Base-by-base conservation (phyloP, 2,797 vertebrate species). In the Phalloptychus januarius region DNA sequence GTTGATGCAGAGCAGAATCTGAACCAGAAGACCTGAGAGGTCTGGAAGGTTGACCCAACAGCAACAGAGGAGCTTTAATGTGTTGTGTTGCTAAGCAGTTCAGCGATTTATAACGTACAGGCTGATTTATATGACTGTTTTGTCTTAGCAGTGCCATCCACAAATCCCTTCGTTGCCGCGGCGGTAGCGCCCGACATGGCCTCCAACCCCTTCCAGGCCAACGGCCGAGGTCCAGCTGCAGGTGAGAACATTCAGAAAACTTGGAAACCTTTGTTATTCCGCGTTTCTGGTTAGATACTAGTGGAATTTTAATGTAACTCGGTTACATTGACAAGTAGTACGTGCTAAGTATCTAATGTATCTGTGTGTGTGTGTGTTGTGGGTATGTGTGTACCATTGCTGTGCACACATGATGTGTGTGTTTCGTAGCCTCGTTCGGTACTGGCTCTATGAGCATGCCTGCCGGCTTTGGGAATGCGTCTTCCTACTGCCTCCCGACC, bases 361-460 rank as follows among this genome's bases (percentile, higher is more conserved):
- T 85, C 33, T 90, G 48, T 70, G 46, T 38, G 61, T 15, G 74
- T 38, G n/a, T 44, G 77, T 76, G 33, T 71, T 77, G 72, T 82
- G 78, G 52, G 28, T 71, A 72, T 78, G 79, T 56, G 80, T 86
- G 83, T 79, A 78, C 73, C 65, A 77, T 72, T 61, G 72, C 76
- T 78, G 72, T 84, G 76, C 79, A 83, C 87, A 87, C 85, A 83
- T 80, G 74, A 74, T 86, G 77, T 77, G 82, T 92, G 87, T 93
- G 86, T 93, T 79, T 89, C 28, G 93, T 96, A 94, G 97, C 97
- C 71, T 97, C 96, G 45, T 98, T 99, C 92, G 97, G 97, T 91
- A 97, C 97, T 69, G 98, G 97, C 33, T 99, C 98, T 79, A 96
- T 99, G 97, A 99, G 98, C 95, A 99, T 99, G 98, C 98, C 98